Base-by-base conservation (phyloP, 2,888 invertebrate species). In the Stenolophus ochropezus region DNA sequence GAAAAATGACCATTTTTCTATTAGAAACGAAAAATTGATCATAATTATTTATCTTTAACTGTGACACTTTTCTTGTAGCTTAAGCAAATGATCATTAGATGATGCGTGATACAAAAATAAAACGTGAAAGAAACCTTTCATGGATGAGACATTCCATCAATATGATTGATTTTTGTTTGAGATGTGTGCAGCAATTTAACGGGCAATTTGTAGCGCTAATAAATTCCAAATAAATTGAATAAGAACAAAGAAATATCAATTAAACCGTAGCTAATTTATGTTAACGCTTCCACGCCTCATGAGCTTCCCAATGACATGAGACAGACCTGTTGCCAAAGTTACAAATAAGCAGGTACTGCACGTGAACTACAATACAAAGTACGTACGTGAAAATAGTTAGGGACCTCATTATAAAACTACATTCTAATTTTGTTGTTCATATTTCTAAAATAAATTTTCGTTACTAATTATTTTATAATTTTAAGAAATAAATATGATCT, bases 171-270 rank as follows among this genome's bases (percentile, higher is more conserved):
- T 23, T 23, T 58, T 23, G 2, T 23, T 23, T 23, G 21, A 58
- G n/a, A 23, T 58, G 18, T 21, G 8, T 23, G 23, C 58, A 23
- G 23, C 49, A 78, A 78, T 61, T 74, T 78, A 78, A 33, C 77
- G 21, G 65, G 47, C 49, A 42, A 78, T 78, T 47, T 42, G 23
- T 61, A 18, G n/a, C 42, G 3, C 21, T 65, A 61, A 78, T 77
- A 33, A 18, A 77, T 77, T 20, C 76, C 27, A 77, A 27, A 58
- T 77, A 58, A 77, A 77, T 77, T 77, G 76, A 58, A 53, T 33
- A 58, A 78, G 77, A 61, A 61, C 77, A 78, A 78, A 78, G 77
- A 77, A 27, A 58, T 77, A 58, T 20, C 20, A 77, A 77, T 77
- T 77, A 77, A 77, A 51, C 33, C 58, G 76, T 77, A 20, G 33